phyloP scores from a whole-genome alignment of 2,113 vertebrate species.

The Ptyas mucosa region DNA sequence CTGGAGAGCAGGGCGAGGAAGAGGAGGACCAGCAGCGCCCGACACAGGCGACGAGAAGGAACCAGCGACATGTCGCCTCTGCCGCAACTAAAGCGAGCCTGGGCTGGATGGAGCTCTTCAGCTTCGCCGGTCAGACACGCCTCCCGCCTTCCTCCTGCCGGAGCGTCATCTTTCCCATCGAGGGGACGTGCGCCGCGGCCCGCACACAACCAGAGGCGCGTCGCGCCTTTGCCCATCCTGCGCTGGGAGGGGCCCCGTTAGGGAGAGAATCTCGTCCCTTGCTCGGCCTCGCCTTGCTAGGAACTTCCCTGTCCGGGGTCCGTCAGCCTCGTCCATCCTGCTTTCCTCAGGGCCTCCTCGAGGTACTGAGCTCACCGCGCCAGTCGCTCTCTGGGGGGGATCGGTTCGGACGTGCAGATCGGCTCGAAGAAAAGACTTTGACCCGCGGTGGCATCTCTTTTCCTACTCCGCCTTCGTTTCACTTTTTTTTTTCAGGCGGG shows the following conservation, averaged over 20 bases:
- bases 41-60: background rate
- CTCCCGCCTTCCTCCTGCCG: background rate
- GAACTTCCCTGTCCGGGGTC: background rate
- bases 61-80: background rate
- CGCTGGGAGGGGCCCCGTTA: background rate
- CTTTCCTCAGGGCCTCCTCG: background rate
- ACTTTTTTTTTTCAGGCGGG: too few relatives aligned
- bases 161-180: background rate
- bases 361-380: background rate
- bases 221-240: background rate
- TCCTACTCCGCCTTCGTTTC: background rate
- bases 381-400: background rate
- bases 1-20: too few relatives aligned
- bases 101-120: background rate
- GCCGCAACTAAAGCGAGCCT: background rate
- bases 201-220: background rate
- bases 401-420: background rate
- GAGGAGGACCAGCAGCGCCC: too few relatives aligned
- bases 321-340: background rate
- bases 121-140: background rate
- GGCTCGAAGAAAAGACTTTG: background rate
- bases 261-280: background rate
- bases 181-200: background rate
- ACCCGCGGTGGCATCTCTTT: background rate
- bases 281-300: background rate